phyloP scores from a whole-genome alignment of 2,113 vertebrate species.

The Mustela nigripes region DNA sequence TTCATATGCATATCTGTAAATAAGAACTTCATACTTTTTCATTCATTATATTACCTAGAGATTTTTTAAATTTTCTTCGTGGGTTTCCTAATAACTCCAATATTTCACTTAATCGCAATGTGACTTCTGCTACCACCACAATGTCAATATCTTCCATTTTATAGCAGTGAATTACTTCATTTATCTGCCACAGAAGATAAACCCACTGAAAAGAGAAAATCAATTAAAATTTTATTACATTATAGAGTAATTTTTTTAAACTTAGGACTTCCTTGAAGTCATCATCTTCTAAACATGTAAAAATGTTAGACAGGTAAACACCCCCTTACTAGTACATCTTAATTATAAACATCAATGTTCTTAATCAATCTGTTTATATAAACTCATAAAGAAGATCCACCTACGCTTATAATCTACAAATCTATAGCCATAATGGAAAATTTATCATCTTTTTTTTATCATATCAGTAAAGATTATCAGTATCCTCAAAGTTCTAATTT shows the following conservation, averaged over 20 bases:
- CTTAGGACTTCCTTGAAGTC: background rate
- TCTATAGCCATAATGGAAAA: background rate
- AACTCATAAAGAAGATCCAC: background rate
- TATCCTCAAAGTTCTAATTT: background rate
- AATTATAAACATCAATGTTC: slow-evolving; percentile 14
- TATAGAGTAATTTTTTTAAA: background rate
- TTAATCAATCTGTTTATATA: slow-evolving; percentile 15
- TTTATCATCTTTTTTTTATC: background rate
- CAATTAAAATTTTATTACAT: background rate
- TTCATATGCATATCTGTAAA: background rate
- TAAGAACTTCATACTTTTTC: background rate
- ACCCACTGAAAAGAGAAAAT: slow-evolving; percentile 90
- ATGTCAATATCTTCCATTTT: slow-evolving; percentile 85
- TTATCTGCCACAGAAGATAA: slow-evolving; percentile 91
- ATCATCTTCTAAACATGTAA: background rate
- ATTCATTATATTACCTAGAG: slow-evolving; percentile 84
- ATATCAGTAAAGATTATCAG: background rate
- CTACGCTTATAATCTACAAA: background rate
- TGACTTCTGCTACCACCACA: slow-evolving; percentile 91
- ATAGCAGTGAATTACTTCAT: slow-evolving; percentile 90
- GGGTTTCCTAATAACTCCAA: slow-evolving; percentile 89
- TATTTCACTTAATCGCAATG: slow-evolving; percentile 86
- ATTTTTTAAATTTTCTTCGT: slow-evolving; percentile 73
- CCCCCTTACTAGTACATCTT: background rate
- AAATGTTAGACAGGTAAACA: background rate